Percentiles rank a stretch among this genome's conserved stretches.
phyloP scores from a whole-genome alignment of 2,797 vertebrate genomes.

The Tauraco hartlaubi region DNA sequence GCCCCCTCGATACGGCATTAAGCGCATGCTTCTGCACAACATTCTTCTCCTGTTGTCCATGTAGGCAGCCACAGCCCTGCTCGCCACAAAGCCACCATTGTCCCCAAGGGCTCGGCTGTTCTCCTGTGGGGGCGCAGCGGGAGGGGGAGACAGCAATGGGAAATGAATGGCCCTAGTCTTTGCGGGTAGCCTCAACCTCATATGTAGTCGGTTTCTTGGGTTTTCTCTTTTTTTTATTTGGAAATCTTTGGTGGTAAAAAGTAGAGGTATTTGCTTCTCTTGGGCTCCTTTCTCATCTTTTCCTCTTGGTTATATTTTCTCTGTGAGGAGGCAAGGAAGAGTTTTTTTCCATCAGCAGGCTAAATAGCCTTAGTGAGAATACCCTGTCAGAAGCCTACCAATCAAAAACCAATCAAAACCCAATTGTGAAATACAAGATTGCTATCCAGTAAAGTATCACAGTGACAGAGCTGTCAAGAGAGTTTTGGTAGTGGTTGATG shows the following conservation, averaged over 20 bases:
- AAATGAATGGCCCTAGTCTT: slow-evolving; percentile 57
- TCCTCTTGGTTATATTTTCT: not conserved
- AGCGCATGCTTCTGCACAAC: slow-evolving; percentile 7
- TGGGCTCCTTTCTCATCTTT: not conserved
- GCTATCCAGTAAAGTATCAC: not conserved
- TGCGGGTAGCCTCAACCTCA: not conserved
- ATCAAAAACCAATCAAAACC: not conserved
- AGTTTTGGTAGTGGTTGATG: not conserved
- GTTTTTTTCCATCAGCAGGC: not conserved
- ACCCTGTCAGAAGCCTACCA: not conserved
- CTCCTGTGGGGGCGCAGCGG: not conserved
- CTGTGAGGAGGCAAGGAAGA: not conserved
- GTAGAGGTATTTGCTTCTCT: not conserved
- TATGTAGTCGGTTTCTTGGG: not conserved
- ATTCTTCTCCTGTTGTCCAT: slow-evolving; percentile 28
- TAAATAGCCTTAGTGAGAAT: not conserved
- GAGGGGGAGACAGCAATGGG: not conserved
- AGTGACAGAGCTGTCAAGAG: not conserved
- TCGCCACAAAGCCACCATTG: slow-evolving; percentile 57
- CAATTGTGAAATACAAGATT: not conserved
- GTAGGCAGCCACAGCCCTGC: slow-evolving; percentile 5
- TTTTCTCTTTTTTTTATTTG: not conserved
- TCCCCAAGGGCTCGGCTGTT: not conserved
- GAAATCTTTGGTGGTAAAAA: not conserved
- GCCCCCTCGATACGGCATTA: not conserved